These are phyloP conservation scores for Apomyelois bistriatella DNA, from an alignment of 2,888 invertebrate genomes.

Conservation along the genomic window DNA sequence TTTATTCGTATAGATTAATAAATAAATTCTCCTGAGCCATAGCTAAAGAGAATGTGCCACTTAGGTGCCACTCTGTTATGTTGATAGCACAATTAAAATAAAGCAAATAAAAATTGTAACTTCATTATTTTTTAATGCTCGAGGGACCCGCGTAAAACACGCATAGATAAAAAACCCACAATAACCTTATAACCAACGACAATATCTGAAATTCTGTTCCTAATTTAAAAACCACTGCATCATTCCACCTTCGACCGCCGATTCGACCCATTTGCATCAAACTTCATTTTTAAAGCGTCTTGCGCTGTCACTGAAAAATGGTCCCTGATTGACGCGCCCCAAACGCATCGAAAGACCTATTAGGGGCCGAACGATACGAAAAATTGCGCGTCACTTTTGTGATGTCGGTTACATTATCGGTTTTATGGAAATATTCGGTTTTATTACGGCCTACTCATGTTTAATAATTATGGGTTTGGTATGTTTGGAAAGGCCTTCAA, in stretches of 20 bases:
- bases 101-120: too few relatives aligned
- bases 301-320: slow-evolving; percentile 63
- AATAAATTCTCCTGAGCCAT: too few relatives aligned
- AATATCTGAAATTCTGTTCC: too few relatives aligned
- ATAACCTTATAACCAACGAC: too few relatives aligned
- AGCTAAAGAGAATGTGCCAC: too few relatives aligned
- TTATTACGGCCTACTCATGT: slow-evolving; percentile 4
- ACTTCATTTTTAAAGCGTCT: slow-evolving; percentile 36
- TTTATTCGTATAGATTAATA: too few relatives aligned
- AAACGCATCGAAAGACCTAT: slow-evolving; percentile 28
- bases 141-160: too few relatives aligned
- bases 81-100: too few relatives aligned
- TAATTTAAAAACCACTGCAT: slow-evolving; percentile 2
- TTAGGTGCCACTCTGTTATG: too few relatives aligned
- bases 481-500: neutral
- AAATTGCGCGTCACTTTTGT: slow-evolving; percentile 52
- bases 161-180: too few relatives aligned
- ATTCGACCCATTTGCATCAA: slow-evolving; percentile 22
- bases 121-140: too few relatives aligned
- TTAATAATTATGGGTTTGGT: neutral
- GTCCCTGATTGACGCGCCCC: slow-evolving; percentile 57
- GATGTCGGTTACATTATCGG: slow-evolving; percentile 8
- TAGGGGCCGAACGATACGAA: slow-evolving; percentile 30
- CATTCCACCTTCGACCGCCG: slow-evolving; percentile 9
- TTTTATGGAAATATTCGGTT: slow-evolving; percentile 6